Base-by-base conservation (phyloP, 1,140 invertebrate genomes). In the Drosophila setifemur region DNA sequence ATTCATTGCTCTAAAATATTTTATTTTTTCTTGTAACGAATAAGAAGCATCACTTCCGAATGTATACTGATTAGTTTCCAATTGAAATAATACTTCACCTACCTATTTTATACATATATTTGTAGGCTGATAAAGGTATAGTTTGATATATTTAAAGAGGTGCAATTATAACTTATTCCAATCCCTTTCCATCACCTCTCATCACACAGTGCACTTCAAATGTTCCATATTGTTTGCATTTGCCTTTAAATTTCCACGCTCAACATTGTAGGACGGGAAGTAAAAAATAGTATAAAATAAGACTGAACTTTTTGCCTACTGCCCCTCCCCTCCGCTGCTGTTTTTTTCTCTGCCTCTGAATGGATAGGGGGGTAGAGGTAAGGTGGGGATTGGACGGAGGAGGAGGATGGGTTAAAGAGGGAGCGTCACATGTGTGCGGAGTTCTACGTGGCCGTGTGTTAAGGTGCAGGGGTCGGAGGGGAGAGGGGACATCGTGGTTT, bases 201-300 rank as follows among this genome's bases (percentile, higher is more conserved):
- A 28, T 4, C n/a, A 61, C 73, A 83, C 69, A 45, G 78, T 83
- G 69, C 68, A 73, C 63, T 71, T 72, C 55, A 81, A 72, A 76
- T 64, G 68, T 58, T 68, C 66, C 77, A 81, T 82, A 82, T 82
- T 82, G 77, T 73, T 83, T 77, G 77, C 78, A 78, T 85, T 79
- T 61, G 45, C 75, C 70, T 79, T 81, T 82, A 73, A 76, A 81
- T 68, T 82, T 82, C 67, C 50, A 52, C 43, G 43, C 76, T 58
- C 53, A 71, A 48, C 77, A 64, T 60, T 70, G 63, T 66, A 39
- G 26, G 61, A 44, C 61, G 73, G 31, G 37, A 57, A 43, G 47
- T 35, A 39, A 48, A 57, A 69, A 70, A 68, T 26, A n/a, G 25
- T 39, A 39, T 29, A 25, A 64, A 64, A 64, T 49, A 61, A 54